These are phyloP conservation scores for Chymomyza fuscimana DNA, from an alignment of 2,888 invertebrate species.

Conservation along the genomic window DNA sequence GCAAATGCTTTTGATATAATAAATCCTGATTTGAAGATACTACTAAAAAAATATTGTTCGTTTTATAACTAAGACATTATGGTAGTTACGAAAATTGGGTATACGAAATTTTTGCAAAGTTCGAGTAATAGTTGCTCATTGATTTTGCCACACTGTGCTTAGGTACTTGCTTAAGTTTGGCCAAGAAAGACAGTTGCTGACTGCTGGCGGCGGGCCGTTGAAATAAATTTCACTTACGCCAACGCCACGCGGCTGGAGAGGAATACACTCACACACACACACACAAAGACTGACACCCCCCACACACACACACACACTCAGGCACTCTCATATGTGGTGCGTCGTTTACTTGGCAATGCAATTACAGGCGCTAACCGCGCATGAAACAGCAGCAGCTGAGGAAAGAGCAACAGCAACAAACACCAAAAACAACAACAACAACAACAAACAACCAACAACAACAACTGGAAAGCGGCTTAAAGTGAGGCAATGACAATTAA, in stretches of 20 bases:
- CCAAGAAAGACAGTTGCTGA: slow-evolving; percentile 55
- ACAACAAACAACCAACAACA: slow-evolving; percentile 4
- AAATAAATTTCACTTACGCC: slow-evolving; percentile 71
- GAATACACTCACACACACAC: slow-evolving; percentile 11
- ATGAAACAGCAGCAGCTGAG: slow-evolving; percentile 55
- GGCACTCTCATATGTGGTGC: slow-evolving; percentile 49
- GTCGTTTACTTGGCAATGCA: slow-evolving; percentile 72
- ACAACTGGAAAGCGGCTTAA: slow-evolving; percentile 52
- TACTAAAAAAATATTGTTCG: too few relatives aligned
- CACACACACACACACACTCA: slow-evolving; percentile 17
- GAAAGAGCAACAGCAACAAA: neutral
- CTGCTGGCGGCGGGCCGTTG: slow-evolving; percentile 63
- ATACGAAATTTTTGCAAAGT: too few relatives aligned
- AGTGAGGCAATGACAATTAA: slow-evolving; percentile 68
- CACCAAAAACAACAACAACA: slow-evolving; percentile 34
- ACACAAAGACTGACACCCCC: slow-evolving; percentile 15
- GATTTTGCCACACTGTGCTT: slow-evolving; percentile 36
- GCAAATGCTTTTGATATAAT: too few relatives aligned
- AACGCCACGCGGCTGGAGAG: slow-evolving; percentile 32
- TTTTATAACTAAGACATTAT: too few relatives aligned
- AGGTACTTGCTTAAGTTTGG: slow-evolving; percentile 44
- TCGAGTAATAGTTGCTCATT: slow-evolving; percentile 13
- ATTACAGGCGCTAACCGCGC: slow-evolving; percentile 71
- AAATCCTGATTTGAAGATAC: too few relatives aligned
- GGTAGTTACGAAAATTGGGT: too few relatives aligned